Evolutionary conservation across 1,140 invertebrate species (phyloP), one percentile per base, ranked within the genome.

Genomic region (Aphelenchoides fujianensis): DNA sequence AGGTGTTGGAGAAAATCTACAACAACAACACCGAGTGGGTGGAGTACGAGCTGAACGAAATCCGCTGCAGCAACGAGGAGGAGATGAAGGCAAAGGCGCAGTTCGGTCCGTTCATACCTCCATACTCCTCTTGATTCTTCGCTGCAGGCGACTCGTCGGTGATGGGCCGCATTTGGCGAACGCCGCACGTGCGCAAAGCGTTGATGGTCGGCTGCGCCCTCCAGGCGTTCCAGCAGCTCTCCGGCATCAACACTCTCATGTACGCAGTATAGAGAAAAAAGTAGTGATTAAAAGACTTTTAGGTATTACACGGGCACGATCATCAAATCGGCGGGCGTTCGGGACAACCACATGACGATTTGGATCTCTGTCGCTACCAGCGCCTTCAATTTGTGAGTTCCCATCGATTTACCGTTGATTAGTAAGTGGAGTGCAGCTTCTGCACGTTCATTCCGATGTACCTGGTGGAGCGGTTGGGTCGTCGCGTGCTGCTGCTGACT

Each of bases 231-330:
- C 88, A 89, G 78, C 89, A 89, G 79, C 72, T 90, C 1, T 85
- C 87, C 16, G 89, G 89, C 52, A 89, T 90, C 74, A 90, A 90
- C 75, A 89, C 88, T 9, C 88, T 90, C 48, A 89, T 90, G 89
- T 89, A 89, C 79, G n/a, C n/a, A 2, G 64, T 67, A n/a, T 1
- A 2, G 28, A 32, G 16, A 19, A n/a, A n/a, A 30, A 16, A 48
- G 2, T 16, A 16, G 23, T 53, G 12, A 9, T 9, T 48, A 88
- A 87, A 3, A 88, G 19, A 19, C 19, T 59, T 67, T 67, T 28
- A 67, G 64, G 64, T 67, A 74, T 37, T 89, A 89, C 81, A 88
- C 87, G 70, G 88, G 88, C 5, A 88, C 87, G 30, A 90, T 90
- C 66, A 89, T 90, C 68, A 84, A 87, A 59, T 89, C 89, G 86